Base-by-base conservation (phyloP, 2,113 vertebrate species). In the Emydura subglobosa region DNA sequence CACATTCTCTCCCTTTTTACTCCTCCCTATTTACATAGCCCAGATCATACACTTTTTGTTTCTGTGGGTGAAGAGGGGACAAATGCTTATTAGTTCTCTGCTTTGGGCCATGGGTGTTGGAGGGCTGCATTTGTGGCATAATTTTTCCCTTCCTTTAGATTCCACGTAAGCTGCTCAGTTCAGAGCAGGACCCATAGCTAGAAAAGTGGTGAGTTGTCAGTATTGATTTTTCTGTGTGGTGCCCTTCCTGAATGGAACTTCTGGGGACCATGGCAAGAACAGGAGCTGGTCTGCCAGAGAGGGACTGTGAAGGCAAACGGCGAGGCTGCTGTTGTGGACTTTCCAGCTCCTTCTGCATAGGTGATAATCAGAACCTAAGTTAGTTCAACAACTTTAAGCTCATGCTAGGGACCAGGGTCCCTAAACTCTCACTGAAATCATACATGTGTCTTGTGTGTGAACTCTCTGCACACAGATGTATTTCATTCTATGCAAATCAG, bases 341-440 rank as follows among this genome's bases (percentile, higher is more conserved):
- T 25, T 39, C 6, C 80, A 39, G 0, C 44, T 42, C 2, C 53
- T 14, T 24, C 3, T 22, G 6, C 14, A 1, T 3, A 1, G 47
- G 72, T 25, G 11, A 8, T 4, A 31, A 50, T 39, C 6, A 19
- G 54, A 14, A 55, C 8, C 54, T 83, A 10, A n/a, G 7, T 68
- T 39, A 68, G 65, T 68, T 68, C 34, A 68, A 68, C 9, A 21
- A 72, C n/a, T 72, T 72, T 72, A 39, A 72, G n/a, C 1, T 11
- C 17, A 42, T 85, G 82, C 59, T 2, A 47, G 87, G 79, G 79
- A 49, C 24, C 0, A 68, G 76, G 74, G 1, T 2, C 83, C 51
- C 44, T 39, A 24, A 0, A 0, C 3, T 12, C 4, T 79, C 3
- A 0, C 6, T 47, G 42, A 2, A 9, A 25, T 47, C 51, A 1